Evolutionary conservation across 2,888 invertebrate species (phyloP).

Genomic region (Drosophila monieri): DNA sequence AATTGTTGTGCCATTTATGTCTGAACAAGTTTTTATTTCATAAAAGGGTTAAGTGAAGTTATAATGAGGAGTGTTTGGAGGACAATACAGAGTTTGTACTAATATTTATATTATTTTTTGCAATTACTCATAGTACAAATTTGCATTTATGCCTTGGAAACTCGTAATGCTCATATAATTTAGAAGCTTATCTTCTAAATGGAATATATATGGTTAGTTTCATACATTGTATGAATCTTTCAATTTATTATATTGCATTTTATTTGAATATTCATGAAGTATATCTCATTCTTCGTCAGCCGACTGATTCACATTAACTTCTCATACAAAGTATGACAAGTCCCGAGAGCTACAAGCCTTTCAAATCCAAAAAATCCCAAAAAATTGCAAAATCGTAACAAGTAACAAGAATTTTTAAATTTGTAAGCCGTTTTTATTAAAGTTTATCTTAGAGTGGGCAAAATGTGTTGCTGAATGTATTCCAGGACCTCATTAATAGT

Average conservation of each 20-base stretch:
- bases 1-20: conserved; percentile 16
- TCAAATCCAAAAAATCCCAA: not conserved
- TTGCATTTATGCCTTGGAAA: not conserved
- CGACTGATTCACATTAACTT: not conserved
- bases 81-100: no score
- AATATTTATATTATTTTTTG: no score
- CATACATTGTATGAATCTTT: not conserved
- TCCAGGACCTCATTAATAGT: conserved; percentile 73
- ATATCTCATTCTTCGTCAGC: not conserved
- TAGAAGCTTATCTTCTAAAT: not conserved
- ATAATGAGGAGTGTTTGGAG: no score
- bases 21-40: not conserved
- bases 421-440: not conserved
- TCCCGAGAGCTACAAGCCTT: not conserved
- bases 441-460: conserved; percentile 61
- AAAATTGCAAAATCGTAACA: not conserved
- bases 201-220: not conserved
- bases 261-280: not conserved
- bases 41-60: not conserved
- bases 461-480: conserved; percentile 70
- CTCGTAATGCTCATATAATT: not conserved
- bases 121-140: no score
- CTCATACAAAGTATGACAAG: no score
- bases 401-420: not conserved
- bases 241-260: not conserved